Percentiles rank a stretch among this genome's conserved stretches.
These are phyloP conservation scores for Drosophila nigromelanica DNA, from an alignment of 1,140 invertebrate genomes.

Conservation along the genomic window DNA sequence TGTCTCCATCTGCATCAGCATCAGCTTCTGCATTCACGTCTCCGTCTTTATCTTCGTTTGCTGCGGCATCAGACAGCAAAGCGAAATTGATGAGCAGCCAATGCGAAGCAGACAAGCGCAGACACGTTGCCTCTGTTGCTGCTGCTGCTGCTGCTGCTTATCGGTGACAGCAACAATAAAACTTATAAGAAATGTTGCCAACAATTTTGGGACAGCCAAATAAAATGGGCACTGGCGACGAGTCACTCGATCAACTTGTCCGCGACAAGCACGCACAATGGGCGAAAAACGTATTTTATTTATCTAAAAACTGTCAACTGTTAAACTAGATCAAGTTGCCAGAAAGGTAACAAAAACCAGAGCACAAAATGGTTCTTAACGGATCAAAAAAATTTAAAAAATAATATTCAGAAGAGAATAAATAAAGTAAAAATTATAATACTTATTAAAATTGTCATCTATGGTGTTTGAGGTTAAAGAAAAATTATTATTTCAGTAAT, in stretches of 20 bases:
- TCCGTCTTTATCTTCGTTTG: conserved; percentile 25
- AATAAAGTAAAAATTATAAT: no score
- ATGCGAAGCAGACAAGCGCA: conserved; percentile 49
- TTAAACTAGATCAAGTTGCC: no score
- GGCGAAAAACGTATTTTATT: neutral
- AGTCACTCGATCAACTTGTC: conserved; percentile 70
- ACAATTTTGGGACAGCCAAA: conserved; percentile 66
- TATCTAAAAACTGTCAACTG: no score
- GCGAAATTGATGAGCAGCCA: conserved; percentile 65
- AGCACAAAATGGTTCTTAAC: no score
- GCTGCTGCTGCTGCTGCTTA: conserved; percentile 35
- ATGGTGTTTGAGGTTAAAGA: no score
- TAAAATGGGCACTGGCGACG: conserved; percentile 65
- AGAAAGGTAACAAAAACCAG: no score
- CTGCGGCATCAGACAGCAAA: conserved; percentile 1
- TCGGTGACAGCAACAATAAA: conserved; percentile 73
- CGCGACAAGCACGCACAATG: conserved; percentile 13
- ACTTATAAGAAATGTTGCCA: conserved; percentile 70
- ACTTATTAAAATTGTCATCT: no score
- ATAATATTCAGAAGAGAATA: no score
- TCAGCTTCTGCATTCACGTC: conserved; percentile 40
- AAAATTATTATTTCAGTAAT: no score
- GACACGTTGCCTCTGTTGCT: conserved; percentile 46
- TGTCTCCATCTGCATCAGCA: conserved; percentile 18
- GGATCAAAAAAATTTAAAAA: no score